phyloP scores from a whole-genome alignment of 2,888 invertebrate genomes.

The Notodonta dromedarius region DNA sequence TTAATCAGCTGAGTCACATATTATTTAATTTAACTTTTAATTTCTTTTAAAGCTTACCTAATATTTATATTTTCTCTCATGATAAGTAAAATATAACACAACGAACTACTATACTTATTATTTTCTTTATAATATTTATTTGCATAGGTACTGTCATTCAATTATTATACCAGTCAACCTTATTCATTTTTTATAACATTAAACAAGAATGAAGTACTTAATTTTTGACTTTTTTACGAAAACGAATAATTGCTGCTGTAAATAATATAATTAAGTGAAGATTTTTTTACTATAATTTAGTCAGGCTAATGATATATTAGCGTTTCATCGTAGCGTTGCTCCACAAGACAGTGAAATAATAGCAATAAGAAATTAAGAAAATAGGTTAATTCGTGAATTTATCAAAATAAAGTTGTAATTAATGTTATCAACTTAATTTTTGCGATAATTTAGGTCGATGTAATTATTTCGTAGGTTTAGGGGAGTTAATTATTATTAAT shows the following conservation, averaged over 20 bases:
- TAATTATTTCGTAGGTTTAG: slow-evolving; percentile 75
- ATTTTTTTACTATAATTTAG: slow-evolving; percentile 32
- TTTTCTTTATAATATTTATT: slow-evolving; percentile 7
- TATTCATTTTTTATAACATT: neutral
- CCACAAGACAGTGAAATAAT: slow-evolving; percentile 52
- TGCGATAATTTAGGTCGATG: slow-evolving; percentile 72
- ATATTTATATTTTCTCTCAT: neutral
- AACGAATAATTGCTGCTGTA: slow-evolving; percentile 44
- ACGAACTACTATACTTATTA: slow-evolving; percentile 32
- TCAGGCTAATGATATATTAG: slow-evolving; percentile 31
- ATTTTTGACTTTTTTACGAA: slow-evolving; percentile 24
- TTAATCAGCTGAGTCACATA: neutral
- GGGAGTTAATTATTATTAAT: slow-evolving; percentile 65
- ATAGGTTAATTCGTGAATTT: slow-evolving; percentile 52
- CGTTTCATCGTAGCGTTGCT: slow-evolving; percentile 14
- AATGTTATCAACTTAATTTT: slow-evolving; percentile 72
- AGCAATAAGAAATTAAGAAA: slow-evolving; percentile 69
- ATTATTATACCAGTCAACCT: neutral
- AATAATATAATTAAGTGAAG: slow-evolving; percentile 49
- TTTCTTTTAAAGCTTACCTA: neutral
- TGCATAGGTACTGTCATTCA: neutral
- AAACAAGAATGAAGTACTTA: slow-evolving; percentile 25
- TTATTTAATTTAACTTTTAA: neutral
- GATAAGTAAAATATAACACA: slow-evolving; percentile 20
- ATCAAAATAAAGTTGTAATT: slow-evolving; percentile 60